Conservation (phyloP, 2,888 invertebrate genomes). For the Aspidapion aeneum region DNA sequence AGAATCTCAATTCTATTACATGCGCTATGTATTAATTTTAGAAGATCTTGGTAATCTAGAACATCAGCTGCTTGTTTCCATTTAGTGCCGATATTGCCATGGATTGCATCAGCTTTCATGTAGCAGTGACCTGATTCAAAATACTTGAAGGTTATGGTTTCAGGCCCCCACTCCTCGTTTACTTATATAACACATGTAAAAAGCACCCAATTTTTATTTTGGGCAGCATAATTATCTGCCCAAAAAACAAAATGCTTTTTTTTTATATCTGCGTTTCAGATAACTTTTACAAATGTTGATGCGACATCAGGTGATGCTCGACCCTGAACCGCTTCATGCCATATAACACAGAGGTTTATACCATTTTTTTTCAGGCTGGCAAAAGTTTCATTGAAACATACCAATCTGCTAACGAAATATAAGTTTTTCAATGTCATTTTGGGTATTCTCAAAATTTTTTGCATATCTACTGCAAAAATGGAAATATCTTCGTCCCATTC, state of each 20-base stretch:
- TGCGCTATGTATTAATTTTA: not conserved
- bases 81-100: conserved; percentile 9
- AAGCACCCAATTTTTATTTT: not conserved
- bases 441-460: too few species aligned
- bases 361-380: too few species aligned
- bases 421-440: too few species aligned
- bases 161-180: not conserved
- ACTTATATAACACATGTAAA: too few species aligned
- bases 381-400: too few species aligned
- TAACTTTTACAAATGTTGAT: too few species aligned
- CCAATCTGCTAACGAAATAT: too few species aligned
- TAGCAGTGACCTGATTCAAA: conserved; percentile 13
- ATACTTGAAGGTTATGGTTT: conserved; percentile 2
- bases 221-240: not conserved
- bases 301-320: too few species aligned
- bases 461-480: conserved; percentile 10
- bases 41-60: conserved; percentile 7
- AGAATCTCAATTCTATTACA: not conserved
- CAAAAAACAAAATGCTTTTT: too few species aligned
- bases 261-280: too few species aligned
- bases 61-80: conserved; percentile 11
- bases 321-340: too few species aligned
- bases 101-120: conserved; percentile 11
- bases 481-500: not conserved
- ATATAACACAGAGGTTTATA: too few species aligned